Conservation (phyloP, 2,888 invertebrate species). For the Epistrophella euchroma region DNA sequence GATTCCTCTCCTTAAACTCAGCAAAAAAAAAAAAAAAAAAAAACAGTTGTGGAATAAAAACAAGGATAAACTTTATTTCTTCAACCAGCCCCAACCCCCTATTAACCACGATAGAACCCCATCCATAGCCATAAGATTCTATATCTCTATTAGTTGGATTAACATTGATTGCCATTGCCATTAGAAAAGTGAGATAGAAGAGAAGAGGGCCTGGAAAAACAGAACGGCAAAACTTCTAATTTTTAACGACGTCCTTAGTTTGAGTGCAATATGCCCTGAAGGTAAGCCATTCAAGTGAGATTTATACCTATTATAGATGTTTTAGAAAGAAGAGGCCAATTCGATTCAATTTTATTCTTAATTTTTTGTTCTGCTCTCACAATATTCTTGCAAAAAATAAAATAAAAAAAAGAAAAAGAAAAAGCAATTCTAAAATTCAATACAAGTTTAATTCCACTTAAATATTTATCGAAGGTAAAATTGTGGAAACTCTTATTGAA, state of each 20-base stretch:
- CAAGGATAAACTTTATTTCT: constrained; percentile 37
- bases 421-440: constrained; percentile 40
- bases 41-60: not conserved
- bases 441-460: constrained; percentile 46
- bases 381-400: not conserved
- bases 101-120: not conserved
- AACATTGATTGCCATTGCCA: constrained; percentile 24
- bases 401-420: constrained; percentile 9
- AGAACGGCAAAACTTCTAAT: constrained; percentile 8
- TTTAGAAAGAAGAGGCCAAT: not conserved
- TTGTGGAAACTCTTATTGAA: constrained; percentile 32
- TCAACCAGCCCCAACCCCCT: not conserved
- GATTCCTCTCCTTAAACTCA: constrained; percentile 29
- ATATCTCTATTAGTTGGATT: constrained; percentile 22
- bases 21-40: not conserved
- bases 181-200: not conserved
- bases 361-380: not conserved
- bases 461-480: constrained; percentile 59
- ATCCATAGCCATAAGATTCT: not conserved
- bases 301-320: constrained; percentile 18
- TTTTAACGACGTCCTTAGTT: constrained; percentile 46
- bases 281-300: constrained; percentile 25
- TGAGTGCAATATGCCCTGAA: not conserved
- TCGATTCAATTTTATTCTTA: not conserved
- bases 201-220: not conserved